Conservation (phyloP, 2,797 vertebrate species). For the Labeo calbasu region DNA sequence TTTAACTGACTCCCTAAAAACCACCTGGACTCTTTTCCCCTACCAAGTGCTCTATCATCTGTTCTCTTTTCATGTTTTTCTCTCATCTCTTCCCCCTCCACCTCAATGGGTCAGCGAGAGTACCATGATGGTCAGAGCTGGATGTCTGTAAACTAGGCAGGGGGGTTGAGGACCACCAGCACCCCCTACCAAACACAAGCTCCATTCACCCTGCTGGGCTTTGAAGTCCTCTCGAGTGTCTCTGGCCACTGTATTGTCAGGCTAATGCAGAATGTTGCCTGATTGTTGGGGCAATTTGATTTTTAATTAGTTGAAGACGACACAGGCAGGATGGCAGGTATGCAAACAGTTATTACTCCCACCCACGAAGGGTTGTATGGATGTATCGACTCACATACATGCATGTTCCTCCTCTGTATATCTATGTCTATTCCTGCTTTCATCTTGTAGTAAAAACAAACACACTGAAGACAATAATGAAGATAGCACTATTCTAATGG, state of each 20-base stretch:
- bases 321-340: slow-evolving; percentile 20
- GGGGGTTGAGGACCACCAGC: slow-evolving; percentile 43
- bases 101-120: slow-evolving; percentile 55
- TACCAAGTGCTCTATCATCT: slow-evolving; percentile 52
- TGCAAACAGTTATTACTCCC: slow-evolving; percentile 38
- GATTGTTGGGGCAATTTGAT: slow-evolving; percentile 60
- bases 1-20: slow-evolving; percentile 17
- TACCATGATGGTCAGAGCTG: slow-evolving; percentile 38
- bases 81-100: slow-evolving; percentile 27
- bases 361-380: slow-evolving; percentile 1
- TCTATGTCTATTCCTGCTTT: not conserved
- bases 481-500: not conserved
- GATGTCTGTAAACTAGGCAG: slow-evolving; percentile 44
- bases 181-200: slow-evolving; percentile 54
- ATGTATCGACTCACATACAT: slow-evolving; percentile 1
- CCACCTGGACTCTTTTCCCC: slow-evolving; percentile 47
- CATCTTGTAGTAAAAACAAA: slow-evolving; percentile 30
- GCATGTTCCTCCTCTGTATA: not conserved
- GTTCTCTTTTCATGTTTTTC: slow-evolving; percentile 41
- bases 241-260: slow-evolving; percentile 53
- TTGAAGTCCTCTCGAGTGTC: slow-evolving; percentile 62
- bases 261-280: slow-evolving; percentile 57
- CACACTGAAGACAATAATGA: not conserved
- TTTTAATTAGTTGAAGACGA: slow-evolving; percentile 55
- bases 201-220: slow-evolving; percentile 56